A percentile compares a stretch with the other conserved stretches of the same genome.
Evolutionary conservation across 2,113 vertebrate genomes (phyloP).

Genomic region (Anhinga rufa): DNA sequence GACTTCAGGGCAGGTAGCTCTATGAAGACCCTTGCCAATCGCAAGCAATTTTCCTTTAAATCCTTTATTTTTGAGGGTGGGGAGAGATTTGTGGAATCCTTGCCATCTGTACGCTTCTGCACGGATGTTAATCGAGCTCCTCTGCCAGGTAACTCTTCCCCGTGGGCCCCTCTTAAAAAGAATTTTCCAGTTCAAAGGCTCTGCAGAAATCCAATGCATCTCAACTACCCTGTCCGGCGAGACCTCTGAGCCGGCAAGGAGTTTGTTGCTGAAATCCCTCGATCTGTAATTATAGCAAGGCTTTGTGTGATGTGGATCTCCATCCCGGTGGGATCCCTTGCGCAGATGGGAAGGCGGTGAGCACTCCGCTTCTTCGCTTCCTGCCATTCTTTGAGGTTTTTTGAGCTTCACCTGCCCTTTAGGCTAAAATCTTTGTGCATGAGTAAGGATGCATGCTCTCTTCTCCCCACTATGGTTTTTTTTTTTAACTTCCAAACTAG

Average conservation of each 20-base stretch:
- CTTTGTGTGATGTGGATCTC: background rate
- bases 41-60: background rate
- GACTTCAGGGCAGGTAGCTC: background rate
- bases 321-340: background rate
- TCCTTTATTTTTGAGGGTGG: accelerated
- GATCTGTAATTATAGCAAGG: background rate
- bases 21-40: background rate
- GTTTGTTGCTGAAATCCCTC: background rate
- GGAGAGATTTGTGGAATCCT: accelerated
- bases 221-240: background rate
- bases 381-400: background rate
- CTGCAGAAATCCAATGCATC: background rate
- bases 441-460: background rate
- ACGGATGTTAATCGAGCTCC: background rate
- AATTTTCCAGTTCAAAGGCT: background rate
- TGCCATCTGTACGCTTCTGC: background rate
- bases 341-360: accelerated
- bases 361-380: background rate
- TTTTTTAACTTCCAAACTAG: background rate
- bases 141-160: background rate
- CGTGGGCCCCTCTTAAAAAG: background rate
- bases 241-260: background rate
- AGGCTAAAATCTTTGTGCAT: accelerated
- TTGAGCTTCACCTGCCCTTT: background rate
- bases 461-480: background rate